These are phyloP conservation scores for Pempheris klunzingeri DNA, from an alignment of 2,797 vertebrate genomes.

Conservation along the genomic window DNA sequence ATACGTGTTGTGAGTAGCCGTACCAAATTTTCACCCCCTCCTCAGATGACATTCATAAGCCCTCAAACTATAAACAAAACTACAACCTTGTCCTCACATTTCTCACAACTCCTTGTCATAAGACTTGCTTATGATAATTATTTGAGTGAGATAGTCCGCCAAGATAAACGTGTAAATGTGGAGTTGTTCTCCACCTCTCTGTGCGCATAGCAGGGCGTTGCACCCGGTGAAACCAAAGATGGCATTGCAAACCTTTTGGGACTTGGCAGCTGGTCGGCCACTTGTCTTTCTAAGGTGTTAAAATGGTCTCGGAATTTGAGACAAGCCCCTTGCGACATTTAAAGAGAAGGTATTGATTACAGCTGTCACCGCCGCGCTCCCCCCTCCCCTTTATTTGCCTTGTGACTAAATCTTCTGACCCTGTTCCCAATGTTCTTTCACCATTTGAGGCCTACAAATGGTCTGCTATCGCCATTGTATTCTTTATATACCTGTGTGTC, in stretches of 20 bases:
- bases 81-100: conserved; percentile 29
- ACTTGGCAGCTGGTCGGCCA: conserved; percentile 84
- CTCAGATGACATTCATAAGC: conserved; percentile 1
- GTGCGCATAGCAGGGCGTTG: conserved; percentile 44
- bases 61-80: background rate
- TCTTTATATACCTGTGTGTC: background rate
- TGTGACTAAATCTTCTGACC: conserved; percentile 67
- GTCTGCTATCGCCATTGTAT: conserved; percentile 9
- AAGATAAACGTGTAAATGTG: conserved; percentile 64
- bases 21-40: background rate
- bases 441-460: conserved; percentile 21
- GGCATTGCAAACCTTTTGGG: conserved; percentile 69
- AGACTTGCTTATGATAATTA: conserved; percentile 50
- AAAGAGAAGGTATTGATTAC: conserved; percentile 82
- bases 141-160: conserved; percentile 37
- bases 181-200: conserved; percentile 58
- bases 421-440: conserved; percentile 53
- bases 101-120: conserved; percentile 39
- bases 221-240: conserved; percentile 81
- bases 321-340: conserved; percentile 83
- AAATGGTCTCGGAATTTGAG: conserved; percentile 83
- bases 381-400: conserved; percentile 41
- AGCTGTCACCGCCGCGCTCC: conserved; percentile 46
- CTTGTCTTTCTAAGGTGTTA: conserved; percentile 86
- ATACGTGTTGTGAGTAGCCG: background rate